Evolutionary conservation across 2,113 vertebrate genomes (phyloP), one percentile per base, ranked within the genome.

Genomic region (Bufo gargarizans): DNA sequence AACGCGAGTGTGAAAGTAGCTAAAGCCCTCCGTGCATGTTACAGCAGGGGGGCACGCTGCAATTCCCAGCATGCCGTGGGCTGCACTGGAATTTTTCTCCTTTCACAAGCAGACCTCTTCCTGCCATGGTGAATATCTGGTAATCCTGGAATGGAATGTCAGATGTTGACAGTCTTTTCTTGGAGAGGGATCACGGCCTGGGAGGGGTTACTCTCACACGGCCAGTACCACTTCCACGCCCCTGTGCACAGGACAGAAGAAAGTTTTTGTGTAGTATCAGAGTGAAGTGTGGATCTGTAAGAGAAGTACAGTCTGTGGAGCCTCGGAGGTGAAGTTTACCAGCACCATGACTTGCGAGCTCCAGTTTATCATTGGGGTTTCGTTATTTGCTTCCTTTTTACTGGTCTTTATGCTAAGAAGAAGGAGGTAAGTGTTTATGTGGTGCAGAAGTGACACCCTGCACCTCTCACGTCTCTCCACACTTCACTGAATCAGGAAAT

Each of bases 291-390:
- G 80, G 43, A 65, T 49, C 79, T 61, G 55, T 58, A 9, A 50
- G 0, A 49, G 61, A 20, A 22, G 45, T 50, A 17, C 47, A 22
- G 45, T 9, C 45, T n/a, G 45, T 4, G 22, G 79, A 45, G 80
- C 58, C 63, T 10, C 16, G 16, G n/a, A 45, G 79, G 22, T 6
- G 76, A 77, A n/a, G 43, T 53, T 50, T 20, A 13, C 13, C 19
- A 83, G 61, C 61, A 83, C 20, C 20, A 83, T 83, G 81, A 50
- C 4, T n/a, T 45, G n/a, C 80, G 43, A 61, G 19, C 11, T 83
- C 2, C 81, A 83, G 47, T n/a, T 83, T 65, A 1, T 67, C 20
- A 50, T 69, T 67, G 47, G 61, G 45, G 16, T 6, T 83, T 20
- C 63, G 6, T 19, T 83, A 49, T 7, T 50, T 12, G 45, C n/a